phyloP scores from a whole-genome alignment of 2,113 vertebrate species.

The Oreochromis aureus region DNA sequence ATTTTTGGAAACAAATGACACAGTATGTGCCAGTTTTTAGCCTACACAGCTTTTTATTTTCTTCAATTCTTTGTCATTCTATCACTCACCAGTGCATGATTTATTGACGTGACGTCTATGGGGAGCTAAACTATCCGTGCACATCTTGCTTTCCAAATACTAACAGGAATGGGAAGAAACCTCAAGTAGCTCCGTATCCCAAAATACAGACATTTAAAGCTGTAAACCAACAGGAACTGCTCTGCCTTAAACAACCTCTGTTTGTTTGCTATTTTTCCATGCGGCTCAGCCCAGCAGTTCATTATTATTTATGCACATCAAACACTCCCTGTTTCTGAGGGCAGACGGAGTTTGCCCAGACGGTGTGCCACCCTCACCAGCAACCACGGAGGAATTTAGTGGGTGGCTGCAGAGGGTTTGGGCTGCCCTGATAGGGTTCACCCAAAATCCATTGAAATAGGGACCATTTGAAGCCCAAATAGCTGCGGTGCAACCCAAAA shows the following conservation, averaged over 20 bases:
- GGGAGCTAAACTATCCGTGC: background rate
- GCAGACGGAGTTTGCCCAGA: constrained; percentile 45
- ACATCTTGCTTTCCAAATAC: background rate
- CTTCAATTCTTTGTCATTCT: background rate
- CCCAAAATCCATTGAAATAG: constrained; percentile 39
- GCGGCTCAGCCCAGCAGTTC: constrained; percentile 30
- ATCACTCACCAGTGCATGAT: background rate
- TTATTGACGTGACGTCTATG: background rate
- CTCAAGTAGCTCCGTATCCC: constrained; percentile 34
- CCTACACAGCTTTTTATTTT: background rate
- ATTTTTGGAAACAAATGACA: background rate
- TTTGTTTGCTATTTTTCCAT: constrained; percentile 71
- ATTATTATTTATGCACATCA: constrained; percentile 71
- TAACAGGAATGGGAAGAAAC: constrained; percentile 34
- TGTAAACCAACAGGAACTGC: constrained; percentile 59
- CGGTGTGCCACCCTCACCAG: constrained; percentile 46
- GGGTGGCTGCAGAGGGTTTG: constrained; percentile 32
- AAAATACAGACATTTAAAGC: constrained; percentile 46
- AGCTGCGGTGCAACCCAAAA: constrained; percentile 55
- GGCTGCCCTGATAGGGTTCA: constrained; percentile 45
- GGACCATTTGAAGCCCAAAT: constrained; percentile 47
- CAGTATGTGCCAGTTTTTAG: background rate
- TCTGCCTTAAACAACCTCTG: constrained; percentile 62
- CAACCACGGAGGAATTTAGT: constrained; percentile 53
- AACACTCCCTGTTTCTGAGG: constrained; percentile 57